Percentiles rank a stretch among this genome's conserved stretches.
Evolutionary conservation across 2,113 vertebrate genomes (phyloP).

Genomic region (Psilopogon haemacephalus): DNA sequence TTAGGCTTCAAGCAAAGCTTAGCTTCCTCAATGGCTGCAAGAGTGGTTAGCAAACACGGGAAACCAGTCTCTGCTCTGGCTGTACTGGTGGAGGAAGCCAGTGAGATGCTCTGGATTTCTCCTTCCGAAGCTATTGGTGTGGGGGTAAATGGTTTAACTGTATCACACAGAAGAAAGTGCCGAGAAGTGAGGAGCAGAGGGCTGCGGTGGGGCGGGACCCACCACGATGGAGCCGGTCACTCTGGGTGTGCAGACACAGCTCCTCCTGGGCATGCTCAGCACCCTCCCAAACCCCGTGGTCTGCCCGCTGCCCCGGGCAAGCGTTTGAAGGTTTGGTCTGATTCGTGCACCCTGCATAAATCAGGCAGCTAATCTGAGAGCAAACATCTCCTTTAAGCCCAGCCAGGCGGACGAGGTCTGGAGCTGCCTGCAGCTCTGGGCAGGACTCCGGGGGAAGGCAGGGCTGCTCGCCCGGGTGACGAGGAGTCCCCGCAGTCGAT

Average conservation of each 20-base stretch:
- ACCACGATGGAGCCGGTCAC: background rate
- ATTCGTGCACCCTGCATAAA: background rate
- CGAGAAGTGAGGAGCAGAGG: background rate
- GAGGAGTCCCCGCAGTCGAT: background rate
- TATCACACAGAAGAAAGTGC: background rate
- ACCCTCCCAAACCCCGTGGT: background rate
- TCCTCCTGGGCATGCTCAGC: background rate
- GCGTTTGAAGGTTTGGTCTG: background rate
- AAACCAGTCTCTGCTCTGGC: fast-evolving
- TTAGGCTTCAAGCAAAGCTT: background rate
- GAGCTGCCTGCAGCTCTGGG: background rate
- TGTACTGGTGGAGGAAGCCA: background rate
- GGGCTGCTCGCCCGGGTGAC: background rate
- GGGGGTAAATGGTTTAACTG: fast-evolving
- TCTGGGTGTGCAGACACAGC: background rate
- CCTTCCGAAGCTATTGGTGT: background rate
- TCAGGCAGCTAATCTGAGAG: background rate
- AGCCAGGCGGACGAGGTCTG: background rate
- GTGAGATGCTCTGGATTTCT: background rate
- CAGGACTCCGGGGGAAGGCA: background rate
- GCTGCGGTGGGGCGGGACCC: background rate
- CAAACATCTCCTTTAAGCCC: background rate
- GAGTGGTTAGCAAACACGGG: background rate
- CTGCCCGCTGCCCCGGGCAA: background rate
- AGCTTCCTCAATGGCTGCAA: background rate